Conservation (phyloP, 2,797 vertebrate genomes). For the Siniperca undulata region DNA sequence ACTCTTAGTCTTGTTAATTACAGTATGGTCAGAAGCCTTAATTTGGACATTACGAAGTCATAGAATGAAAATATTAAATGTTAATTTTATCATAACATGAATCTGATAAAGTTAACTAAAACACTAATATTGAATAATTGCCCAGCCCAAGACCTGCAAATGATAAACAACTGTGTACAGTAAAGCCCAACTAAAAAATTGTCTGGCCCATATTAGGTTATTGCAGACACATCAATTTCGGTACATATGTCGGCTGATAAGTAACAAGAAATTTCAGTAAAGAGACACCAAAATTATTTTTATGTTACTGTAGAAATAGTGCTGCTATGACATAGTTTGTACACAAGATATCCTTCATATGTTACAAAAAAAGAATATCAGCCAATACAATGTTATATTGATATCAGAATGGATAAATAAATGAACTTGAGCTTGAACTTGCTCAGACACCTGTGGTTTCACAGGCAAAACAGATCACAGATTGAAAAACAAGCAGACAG, state of each 20-base stretch:
- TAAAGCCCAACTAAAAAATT: background rate
- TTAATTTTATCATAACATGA: background rate
- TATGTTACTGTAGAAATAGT: background rate
- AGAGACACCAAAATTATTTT: background rate
- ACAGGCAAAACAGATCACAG: background rate
- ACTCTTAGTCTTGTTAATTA: background rate
- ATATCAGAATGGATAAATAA: background rate
- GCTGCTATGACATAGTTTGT: background rate
- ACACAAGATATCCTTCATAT: background rate
- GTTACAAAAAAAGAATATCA: background rate
- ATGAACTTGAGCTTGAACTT: background rate
- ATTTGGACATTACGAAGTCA: background rate
- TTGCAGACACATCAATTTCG: background rate
- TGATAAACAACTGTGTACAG: background rate
- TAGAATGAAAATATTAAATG: background rate
- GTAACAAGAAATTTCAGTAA: background rate
- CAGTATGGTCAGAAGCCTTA: background rate
- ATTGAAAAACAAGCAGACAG: conserved; percentile 1
- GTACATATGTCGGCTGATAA: background rate
- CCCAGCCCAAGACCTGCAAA: too few species aligned
- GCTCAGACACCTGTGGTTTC: background rate
- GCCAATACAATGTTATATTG: background rate
- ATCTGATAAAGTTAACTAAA: background rate
- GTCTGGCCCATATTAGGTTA: background rate
- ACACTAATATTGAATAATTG: background rate